Percentiles rank a stretch among this genome's conserved stretches.
Evolutionary conservation across 2,797 vertebrate species (phyloP).

Genomic region (Orientallactaga sibirica): DNA sequence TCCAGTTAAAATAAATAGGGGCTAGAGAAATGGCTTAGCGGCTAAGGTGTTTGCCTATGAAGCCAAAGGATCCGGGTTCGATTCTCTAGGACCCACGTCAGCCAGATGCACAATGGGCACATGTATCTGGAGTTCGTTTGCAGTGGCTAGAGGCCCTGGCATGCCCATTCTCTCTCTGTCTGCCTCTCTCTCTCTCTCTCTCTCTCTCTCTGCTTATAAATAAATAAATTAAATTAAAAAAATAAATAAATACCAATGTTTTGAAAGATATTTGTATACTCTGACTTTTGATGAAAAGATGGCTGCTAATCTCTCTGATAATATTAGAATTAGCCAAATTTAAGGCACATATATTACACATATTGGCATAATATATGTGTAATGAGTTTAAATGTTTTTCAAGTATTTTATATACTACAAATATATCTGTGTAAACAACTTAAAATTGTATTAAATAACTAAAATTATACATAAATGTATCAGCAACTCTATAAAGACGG

Average conservation of each 20-base stretch:
- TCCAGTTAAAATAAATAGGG: background rate
- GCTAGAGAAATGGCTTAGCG: too few species aligned
- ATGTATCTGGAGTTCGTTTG: too few species aligned
- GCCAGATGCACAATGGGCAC: too few species aligned
- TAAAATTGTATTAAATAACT: background rate
- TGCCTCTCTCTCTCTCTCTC: too few species aligned
- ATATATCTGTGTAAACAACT: background rate
- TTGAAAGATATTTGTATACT: background rate
- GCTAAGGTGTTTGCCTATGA: too few species aligned
- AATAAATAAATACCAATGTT: background rate
- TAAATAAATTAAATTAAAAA: too few species aligned
- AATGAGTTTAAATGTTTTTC: background rate
- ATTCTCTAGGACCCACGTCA: too few species aligned
- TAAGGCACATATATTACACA: background rate
- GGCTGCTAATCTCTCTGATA: slow-evolving; percentile 15
- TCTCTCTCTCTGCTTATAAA: too few species aligned
- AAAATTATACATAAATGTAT: background rate
- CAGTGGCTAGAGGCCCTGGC: too few species aligned
- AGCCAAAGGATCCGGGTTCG: too few species aligned
- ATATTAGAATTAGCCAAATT: background rate
- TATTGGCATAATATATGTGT: too few species aligned
- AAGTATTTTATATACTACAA: background rate
- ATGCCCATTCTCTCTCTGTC: too few species aligned
- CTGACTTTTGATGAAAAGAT: background rate
- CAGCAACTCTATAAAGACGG: background rate